Evolutionary conservation across 2,113 vertebrate species (phyloP).

Genomic region (Galbula dea): DNA sequence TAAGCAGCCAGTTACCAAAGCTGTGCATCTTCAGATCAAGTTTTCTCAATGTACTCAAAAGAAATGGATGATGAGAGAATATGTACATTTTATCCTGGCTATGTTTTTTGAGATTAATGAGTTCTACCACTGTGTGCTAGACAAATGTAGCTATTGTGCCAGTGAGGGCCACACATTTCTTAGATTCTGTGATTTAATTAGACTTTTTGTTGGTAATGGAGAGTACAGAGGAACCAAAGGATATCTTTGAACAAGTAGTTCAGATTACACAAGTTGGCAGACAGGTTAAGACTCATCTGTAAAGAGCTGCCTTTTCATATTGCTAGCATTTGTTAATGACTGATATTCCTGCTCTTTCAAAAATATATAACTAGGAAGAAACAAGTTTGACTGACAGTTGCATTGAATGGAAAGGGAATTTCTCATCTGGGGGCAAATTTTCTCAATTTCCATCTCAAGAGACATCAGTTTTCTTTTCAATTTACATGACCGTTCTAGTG

Average conservation of each 20-base stretch:
- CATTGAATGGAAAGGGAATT: conserved; percentile 46
- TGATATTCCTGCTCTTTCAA: conserved; percentile 6
- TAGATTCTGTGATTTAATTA: neutral
- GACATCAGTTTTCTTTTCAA: conserved; percentile 60
- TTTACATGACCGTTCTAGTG: conserved; percentile 58
- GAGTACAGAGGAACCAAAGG: neutral
- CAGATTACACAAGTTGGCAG: neutral
- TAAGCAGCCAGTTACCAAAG: conserved; percentile 23
- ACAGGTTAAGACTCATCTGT: neutral
- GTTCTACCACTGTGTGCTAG: neutral
- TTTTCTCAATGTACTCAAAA: neutral
- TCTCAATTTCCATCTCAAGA: conserved; percentile 59
- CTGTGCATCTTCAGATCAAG: neutral
- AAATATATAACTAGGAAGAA: conserved; percentile 12
- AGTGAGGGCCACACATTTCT: neutral
- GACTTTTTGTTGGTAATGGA: neutral
- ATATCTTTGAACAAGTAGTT: neutral
- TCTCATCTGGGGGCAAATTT: conserved; percentile 60
- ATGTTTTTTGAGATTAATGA: neutral
- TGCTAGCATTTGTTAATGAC: conserved; percentile 1
- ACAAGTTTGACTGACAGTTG: conserved; percentile 34
- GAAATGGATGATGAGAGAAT: neutral
- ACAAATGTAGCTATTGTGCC: neutral
- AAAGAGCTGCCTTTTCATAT: conserved; percentile 13
- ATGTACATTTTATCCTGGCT: neutral